Conservation (phyloP, 2,888 invertebrate genomes). For the Chironomus tentans region DNA sequence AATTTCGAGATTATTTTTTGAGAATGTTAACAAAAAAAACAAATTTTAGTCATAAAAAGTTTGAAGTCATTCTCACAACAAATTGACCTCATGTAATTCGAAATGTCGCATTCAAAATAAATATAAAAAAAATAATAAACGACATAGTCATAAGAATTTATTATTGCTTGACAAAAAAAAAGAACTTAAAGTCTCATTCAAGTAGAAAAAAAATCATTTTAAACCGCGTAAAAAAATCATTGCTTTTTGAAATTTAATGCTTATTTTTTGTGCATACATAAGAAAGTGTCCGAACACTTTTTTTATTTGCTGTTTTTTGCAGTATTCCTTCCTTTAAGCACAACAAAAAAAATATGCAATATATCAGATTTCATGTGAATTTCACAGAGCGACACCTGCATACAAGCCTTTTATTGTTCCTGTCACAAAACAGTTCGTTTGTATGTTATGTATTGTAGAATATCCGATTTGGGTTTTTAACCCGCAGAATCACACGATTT, state of each 20-base stretch:
- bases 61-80: neutral
- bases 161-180: too few species aligned
- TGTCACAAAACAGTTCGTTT: neutral
- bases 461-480: neutral
- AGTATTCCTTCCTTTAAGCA: neutral
- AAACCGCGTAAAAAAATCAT: neutral
- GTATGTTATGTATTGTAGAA: neutral
- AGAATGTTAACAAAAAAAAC: too few species aligned
- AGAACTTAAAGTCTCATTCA: too few species aligned
- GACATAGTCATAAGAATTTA: too few species aligned
- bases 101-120: neutral
- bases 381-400: constrained; percentile 20
- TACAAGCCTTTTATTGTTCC: neutral
- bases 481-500: neutral
- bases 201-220: neutral
- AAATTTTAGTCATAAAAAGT: too few species aligned
- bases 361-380: constrained; percentile 21
- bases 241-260: constrained; percentile 10
- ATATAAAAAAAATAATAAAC: too few species aligned
- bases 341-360: neutral
- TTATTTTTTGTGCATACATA: constrained; percentile 1
- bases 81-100: neutral
- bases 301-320: neutral
- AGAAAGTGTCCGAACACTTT: constrained; percentile 12
- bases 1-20: too few species aligned